Evolutionary conservation across 2,888 invertebrate species (phyloP).

Genomic region (Xestobium rufovillosum): DNA sequence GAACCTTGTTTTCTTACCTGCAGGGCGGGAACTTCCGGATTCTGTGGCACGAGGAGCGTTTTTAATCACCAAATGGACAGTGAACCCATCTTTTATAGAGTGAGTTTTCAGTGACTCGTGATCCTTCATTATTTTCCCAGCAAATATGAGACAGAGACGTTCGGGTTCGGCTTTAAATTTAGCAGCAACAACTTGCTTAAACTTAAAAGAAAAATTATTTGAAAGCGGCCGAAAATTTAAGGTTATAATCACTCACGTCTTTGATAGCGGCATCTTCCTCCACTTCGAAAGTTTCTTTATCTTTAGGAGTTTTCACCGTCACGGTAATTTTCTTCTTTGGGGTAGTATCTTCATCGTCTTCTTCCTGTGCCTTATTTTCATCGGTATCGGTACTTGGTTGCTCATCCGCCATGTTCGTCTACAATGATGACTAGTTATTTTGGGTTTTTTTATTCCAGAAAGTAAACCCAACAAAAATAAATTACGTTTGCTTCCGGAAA

Average conservation of each 20-base stretch:
- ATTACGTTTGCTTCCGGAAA: too few relatives aligned
- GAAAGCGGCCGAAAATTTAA: too few relatives aligned
- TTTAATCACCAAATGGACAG: slow-evolving; percentile 91
- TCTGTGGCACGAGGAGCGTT: slow-evolving; percentile 56
- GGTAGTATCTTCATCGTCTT: slow-evolving; percentile 15
- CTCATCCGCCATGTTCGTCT: slow-evolving; percentile 36
- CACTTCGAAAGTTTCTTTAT: slow-evolving; percentile 80
- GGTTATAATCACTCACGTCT: slow-evolving; percentile 64
- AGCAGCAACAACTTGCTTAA: slow-evolving; percentile 74
- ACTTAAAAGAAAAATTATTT: slow-evolving; percentile 51
- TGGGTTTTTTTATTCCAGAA: too few relatives aligned
- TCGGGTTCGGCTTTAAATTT: slow-evolving; percentile 81
- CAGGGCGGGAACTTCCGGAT: slow-evolving; percentile 34
- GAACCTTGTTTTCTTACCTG: too few relatives aligned
- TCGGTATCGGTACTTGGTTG: slow-evolving; percentile 31
- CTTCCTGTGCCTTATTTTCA: slow-evolving; percentile 23
- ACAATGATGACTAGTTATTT: slow-evolving; percentile 16
- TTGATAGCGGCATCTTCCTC: slow-evolving; percentile 79
- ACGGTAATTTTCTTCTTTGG: slow-evolving; percentile 60
- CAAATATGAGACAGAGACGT: slow-evolving; percentile 92
- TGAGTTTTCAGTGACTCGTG: slow-evolving; percentile 78
- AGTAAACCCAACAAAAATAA: too few relatives aligned
- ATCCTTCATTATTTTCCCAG: slow-evolving; percentile 98
- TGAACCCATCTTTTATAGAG: slow-evolving; percentile 90
- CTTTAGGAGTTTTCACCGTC: slow-evolving; percentile 92